Evolutionary conservation across 2,113 vertebrate species (phyloP).

Genomic region (Passer domesticus): DNA sequence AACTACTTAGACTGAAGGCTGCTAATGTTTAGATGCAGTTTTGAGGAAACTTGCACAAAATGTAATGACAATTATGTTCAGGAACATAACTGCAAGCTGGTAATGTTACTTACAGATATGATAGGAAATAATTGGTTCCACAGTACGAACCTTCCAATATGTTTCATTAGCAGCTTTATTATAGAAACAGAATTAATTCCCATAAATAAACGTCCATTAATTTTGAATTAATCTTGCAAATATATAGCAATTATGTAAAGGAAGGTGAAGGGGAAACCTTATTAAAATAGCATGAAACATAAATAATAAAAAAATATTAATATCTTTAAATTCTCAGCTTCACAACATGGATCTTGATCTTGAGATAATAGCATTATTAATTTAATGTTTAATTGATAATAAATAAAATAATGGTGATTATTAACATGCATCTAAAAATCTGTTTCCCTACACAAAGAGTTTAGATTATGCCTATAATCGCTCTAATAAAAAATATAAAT

Average conservation of each 20-base stretch:
- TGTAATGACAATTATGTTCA: not conserved
- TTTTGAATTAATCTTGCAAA: conserved; percentile 38
- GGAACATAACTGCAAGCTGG: not conserved
- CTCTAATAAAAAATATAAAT: not conserved
- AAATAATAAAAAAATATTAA: conserved; percentile 42
- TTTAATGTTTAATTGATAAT: conserved; percentile 22
- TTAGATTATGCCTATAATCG: not conserved
- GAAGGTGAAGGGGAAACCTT: not conserved
- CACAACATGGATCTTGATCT: not conserved
- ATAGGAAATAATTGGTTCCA: conserved; percentile 30
- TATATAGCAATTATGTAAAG: conserved; percentile 1
- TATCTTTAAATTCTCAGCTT: not conserved
- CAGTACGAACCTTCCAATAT: not conserved
- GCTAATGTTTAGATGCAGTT: not conserved
- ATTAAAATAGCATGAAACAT: not conserved
- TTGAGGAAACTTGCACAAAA: not conserved
- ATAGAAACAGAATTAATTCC: conserved; percentile 49
- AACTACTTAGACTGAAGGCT: not conserved
- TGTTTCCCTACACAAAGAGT: not conserved
- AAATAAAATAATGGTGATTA: conserved; percentile 18
- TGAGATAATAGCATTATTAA: conserved; percentile 12
- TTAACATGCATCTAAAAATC: not conserved
- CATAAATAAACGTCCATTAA: conserved; percentile 24
- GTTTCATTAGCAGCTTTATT: conserved; percentile 39
- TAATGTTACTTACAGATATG: not conserved